phyloP scores from a whole-genome alignment of 2,888 invertebrate species.

The Parapristionchus giblindavisi region DNA sequence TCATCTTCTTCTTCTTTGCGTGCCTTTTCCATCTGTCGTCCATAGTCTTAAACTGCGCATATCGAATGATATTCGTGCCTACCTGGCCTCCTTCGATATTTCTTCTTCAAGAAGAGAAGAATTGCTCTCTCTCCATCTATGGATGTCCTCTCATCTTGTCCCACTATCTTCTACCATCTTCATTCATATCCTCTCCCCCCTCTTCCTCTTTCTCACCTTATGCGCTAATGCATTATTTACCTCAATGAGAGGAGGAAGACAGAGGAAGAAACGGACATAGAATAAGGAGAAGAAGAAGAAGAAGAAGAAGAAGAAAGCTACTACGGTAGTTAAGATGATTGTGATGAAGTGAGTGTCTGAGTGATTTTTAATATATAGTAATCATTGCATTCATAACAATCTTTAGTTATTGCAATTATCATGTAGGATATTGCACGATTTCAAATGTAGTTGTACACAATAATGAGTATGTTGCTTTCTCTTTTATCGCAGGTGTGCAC shows the following conservation, averaged over 20 bases:
- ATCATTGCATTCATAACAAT: too few species aligned
- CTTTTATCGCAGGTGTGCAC: too few species aligned
- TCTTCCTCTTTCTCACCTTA: background rate
- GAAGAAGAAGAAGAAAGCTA: background rate
- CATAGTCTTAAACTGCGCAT: constrained; percentile 29
- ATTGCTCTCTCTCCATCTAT: constrained; percentile 20
- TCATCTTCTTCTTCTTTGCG: constrained; percentile 23
- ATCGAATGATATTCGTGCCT: constrained; percentile 32
- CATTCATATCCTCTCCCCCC: background rate
- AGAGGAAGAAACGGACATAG: constrained; percentile 1
- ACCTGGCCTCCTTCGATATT: constrained; percentile 26
- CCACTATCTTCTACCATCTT: too few species aligned
- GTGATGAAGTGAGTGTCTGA: too few species aligned
- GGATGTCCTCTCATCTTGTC: too few species aligned
- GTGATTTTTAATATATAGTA: too few species aligned
- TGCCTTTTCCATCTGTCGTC: constrained; percentile 30
- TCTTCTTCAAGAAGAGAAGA: constrained; percentile 14
- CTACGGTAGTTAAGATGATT: too few species aligned
- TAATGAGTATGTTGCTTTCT: too few species aligned
- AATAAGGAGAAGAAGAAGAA: background rate
- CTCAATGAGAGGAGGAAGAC: constrained; percentile 14
- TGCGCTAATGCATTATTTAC: constrained; percentile 39
- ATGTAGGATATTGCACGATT: too few species aligned
- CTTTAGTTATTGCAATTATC: too few species aligned
- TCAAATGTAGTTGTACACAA: too few species aligned